Conservation (phyloP, 2,113 vertebrate species). For the Mungos mungo region DNA sequence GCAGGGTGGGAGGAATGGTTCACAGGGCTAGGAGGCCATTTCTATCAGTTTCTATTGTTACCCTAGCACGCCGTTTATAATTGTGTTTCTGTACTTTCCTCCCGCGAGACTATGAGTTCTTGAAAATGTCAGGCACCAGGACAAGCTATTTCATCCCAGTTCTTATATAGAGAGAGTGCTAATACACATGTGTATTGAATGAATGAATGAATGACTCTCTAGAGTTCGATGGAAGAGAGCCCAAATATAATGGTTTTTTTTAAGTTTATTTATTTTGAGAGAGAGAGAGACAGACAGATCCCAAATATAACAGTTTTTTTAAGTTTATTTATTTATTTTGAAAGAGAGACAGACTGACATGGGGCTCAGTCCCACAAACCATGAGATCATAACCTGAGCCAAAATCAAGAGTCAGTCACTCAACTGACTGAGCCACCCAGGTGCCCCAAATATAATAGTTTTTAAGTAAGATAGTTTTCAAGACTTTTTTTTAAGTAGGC, state of each 20-base stretch:
- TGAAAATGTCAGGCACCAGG: background rate
- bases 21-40: background rate
- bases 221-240: background rate
- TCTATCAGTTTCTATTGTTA: background rate
- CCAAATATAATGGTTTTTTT: background rate
- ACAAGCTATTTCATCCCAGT: background rate
- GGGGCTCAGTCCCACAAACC: no score
- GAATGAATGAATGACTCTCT: background rate
- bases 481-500: background rate
- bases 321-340: no score
- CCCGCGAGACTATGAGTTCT: background rate
- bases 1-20: background rate
- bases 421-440: no score
- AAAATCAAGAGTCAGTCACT: no score
- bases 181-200: background rate
- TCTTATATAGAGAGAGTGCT: background rate
- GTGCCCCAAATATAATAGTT: background rate
- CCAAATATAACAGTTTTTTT: background rate
- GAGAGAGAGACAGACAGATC: background rate
- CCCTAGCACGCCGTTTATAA: background rate
- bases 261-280: no score
- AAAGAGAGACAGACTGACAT: no score
- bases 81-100: background rate
- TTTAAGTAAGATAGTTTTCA: conserved; percentile 16
- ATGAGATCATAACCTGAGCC: no score